Evolutionary conservation across 2,797 vertebrate genomes (phyloP).

Genomic region (Poeciliopsis paucimaculata): DNA sequence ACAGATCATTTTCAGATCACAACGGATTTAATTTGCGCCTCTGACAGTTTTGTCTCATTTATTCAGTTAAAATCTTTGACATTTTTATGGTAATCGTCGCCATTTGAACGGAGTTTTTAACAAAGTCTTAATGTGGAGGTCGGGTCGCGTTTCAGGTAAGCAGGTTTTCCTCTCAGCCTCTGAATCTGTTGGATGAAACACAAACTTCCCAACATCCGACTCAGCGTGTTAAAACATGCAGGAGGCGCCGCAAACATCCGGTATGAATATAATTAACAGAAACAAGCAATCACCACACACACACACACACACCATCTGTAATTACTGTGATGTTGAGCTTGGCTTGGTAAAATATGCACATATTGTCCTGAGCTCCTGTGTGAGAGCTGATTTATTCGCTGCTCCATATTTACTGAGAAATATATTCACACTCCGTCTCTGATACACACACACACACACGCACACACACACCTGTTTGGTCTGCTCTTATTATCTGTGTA

Average conservation of each 20-base stretch:
- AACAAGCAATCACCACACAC: conserved; percentile 38
- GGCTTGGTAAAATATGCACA: conserved; percentile 63
- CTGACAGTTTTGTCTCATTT: not conserved
- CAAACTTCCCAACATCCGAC: conserved; percentile 1
- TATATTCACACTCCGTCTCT: not conserved
- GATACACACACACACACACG: not conserved
- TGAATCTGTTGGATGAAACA: not conserved
- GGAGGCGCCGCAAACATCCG: not conserved
- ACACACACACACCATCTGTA: conserved; percentile 36
- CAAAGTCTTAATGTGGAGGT: not conserved
- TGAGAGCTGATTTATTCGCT: not conserved
- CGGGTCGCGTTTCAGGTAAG: not conserved
- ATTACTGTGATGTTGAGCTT: conserved; percentile 46
- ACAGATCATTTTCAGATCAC: not conserved
- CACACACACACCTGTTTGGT: not conserved
- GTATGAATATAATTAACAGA: conserved; percentile 6
- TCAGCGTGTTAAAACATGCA: not conserved
- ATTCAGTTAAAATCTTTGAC: not conserved
- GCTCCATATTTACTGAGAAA: not conserved
- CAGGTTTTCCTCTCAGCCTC: not conserved
- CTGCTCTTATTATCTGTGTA: not conserved
- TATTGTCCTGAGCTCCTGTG: conserved; percentile 57
- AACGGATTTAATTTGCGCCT: not conserved
- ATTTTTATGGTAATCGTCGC: not conserved
- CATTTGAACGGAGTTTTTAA: not conserved